Conservation (phyloP, 2,888 invertebrate genomes). For the Myathropa florea region DNA sequence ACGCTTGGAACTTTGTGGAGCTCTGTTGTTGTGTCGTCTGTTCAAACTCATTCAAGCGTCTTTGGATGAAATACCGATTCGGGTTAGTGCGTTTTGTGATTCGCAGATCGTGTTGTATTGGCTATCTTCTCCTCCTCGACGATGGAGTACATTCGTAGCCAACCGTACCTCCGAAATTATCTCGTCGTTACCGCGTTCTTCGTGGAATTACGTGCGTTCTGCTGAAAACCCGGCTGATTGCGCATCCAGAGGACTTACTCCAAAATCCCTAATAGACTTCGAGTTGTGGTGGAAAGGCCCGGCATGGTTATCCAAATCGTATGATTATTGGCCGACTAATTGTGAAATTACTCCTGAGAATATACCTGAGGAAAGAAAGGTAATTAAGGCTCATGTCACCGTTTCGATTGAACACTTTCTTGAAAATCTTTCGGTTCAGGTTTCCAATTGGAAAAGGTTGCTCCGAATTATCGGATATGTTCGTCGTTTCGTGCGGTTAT, state of each 20-base stretch:
- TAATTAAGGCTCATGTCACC: constrained; percentile 2
- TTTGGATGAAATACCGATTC: background rate
- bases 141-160: constrained; percentile 9
- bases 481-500: background rate
- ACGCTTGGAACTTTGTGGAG: constrained; percentile 2
- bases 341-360: background rate
- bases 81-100: constrained; percentile 13
- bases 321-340: background rate
- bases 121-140: constrained; percentile 2
- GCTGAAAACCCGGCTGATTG: constrained; percentile 11
- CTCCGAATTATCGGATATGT: constrained; percentile 19
- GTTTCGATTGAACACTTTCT: constrained; percentile 13
- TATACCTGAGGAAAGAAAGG: constrained; percentile 1
- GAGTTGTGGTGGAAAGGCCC: constrained; percentile 28
- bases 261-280: background rate
- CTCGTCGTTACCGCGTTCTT: background rate
- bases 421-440: background rate
- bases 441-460: constrained; percentile 5
- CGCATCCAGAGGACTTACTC: constrained; percentile 8
- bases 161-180: constrained; percentile 24
- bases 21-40: constrained; percentile 1
- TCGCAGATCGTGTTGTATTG: background rate
- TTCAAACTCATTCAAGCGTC: constrained; percentile 1
- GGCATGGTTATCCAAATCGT: constrained; percentile 2
- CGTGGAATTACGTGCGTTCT: background rate